Conservation (phyloP, 1,140 invertebrate genomes). For the Drosophila lowei region DNA sequence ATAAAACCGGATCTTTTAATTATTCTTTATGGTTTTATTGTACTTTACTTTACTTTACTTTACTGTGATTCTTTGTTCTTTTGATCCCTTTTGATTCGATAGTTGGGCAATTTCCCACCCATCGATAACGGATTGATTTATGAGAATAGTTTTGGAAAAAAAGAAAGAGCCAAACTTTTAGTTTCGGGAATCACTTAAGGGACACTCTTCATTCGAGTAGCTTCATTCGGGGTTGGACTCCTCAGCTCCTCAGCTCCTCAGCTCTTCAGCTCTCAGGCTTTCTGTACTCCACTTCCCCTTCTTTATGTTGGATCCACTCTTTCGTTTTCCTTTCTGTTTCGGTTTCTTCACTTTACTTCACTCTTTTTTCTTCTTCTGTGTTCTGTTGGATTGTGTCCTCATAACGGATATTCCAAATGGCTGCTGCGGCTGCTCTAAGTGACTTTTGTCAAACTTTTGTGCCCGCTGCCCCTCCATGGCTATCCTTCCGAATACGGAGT, state of each 20-base stretch:
- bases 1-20: no score
- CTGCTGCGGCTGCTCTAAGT: slow-evolving; percentile 70
- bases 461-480: slow-evolving; percentile 37
- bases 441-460: slow-evolving; percentile 77
- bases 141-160: slow-evolving; percentile 18
- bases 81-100: background rate
- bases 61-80: no score
- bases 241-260: slow-evolving; percentile 24
- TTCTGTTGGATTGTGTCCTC: slow-evolving; percentile 40
- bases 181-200: slow-evolving; percentile 18
- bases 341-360: slow-evolving; percentile 1
- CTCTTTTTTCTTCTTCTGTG: slow-evolving; percentile 23
- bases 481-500: slow-evolving; percentile 50
- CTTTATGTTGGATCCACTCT: slow-evolving; percentile 2
- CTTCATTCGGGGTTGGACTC: slow-evolving; percentile 18
- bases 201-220: slow-evolving; percentile 28
- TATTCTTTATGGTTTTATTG: background rate
- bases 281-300: background rate
- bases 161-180: slow-evolving; percentile 26
- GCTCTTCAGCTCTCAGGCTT: slow-evolving; percentile 13
- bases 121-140: slow-evolving; percentile 45
- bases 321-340: slow-evolving; percentile 23
- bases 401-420: slow-evolving; percentile 78
- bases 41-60: no score
- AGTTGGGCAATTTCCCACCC: slow-evolving; percentile 21